Evolutionary conservation across 1,140 invertebrate genomes (phyloP).

Genomic region (Caenorhabditis remanei): DNA sequence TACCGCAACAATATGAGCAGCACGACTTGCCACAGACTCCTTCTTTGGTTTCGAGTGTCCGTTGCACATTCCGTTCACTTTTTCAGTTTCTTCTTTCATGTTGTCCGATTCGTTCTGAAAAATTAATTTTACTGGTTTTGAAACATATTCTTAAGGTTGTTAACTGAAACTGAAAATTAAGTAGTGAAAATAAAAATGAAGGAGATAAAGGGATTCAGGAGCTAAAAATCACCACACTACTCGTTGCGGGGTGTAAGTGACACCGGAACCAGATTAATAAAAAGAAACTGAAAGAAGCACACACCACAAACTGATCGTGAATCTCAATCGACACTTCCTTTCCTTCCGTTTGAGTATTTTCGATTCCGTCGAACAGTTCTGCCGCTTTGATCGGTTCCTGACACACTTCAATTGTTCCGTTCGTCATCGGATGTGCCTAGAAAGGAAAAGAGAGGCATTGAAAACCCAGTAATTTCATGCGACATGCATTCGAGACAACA

Average conservation of each 20-base stretch:
- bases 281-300: background rate
- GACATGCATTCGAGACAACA: no score
- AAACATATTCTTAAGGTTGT: no score
- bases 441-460: background rate
- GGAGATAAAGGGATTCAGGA: no score
- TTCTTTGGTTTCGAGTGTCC: constrained; percentile 4
- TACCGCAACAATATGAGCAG: background rate
- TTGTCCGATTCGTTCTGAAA: constrained; percentile 27
- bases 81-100: constrained; percentile 6
- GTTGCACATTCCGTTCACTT: constrained; percentile 19
- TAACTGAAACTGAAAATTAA: no score
- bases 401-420: constrained; percentile 37
- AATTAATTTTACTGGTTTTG: background rate
- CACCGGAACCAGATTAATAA: background rate
- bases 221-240: no score
- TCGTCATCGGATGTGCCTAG: background rate
- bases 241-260: background rate
- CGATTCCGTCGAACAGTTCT: background rate
- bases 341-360: background rate
- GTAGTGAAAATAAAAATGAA: no score
- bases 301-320: constrained; percentile 27
- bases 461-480: background rate
- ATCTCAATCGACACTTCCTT: constrained; percentile 16
- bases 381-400: constrained; percentile 26
- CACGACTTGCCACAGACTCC: constrained; percentile 2